A percentile compares a stretch with the other conserved stretches of the same genome.
Evolutionary conservation across 2,797 vertebrate genomes (phyloP).

Genomic region (Enteromius fasciolatus): DNA sequence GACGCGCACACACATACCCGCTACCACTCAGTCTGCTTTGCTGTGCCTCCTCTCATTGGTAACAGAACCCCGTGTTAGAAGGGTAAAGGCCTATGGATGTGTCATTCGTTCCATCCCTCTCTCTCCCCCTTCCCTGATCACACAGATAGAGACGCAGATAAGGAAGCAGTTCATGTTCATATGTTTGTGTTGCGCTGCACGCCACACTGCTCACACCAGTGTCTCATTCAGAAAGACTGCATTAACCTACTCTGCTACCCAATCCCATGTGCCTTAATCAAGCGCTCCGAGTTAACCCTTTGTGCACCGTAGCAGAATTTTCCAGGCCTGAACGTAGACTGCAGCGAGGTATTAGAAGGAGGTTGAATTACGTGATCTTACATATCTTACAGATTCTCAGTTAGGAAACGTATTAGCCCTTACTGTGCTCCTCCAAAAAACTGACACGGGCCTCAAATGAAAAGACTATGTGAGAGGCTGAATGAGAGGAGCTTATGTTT

Average conservation of each 20-base stretch:
- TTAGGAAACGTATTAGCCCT: conserved; percentile 3
- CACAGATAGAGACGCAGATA: conserved; percentile 68
- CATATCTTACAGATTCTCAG: background rate
- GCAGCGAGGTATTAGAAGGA: background rate
- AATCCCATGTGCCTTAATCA: conserved; percentile 40
- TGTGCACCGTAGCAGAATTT: background rate
- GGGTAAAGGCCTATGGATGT: conserved; percentile 65
- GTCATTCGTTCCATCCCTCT: conserved; percentile 70
- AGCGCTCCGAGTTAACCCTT: conserved; percentile 29
- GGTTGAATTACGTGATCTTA: background rate
- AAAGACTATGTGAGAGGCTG: conserved; percentile 22
- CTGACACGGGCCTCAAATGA: conserved; percentile 27
- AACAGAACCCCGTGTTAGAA: conserved; percentile 66
- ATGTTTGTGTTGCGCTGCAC: conserved; percentile 50
- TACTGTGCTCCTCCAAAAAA: conserved; percentile 2
- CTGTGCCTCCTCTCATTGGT: conserved; percentile 65
- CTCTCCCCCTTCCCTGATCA: conserved; percentile 60
- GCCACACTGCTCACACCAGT: conserved; percentile 51
- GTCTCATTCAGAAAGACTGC: conserved; percentile 46
- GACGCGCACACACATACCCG: conserved; percentile 7
- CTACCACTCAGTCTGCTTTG: conserved; percentile 49
- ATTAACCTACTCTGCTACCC: conserved; percentile 44
- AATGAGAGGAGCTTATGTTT: conserved; percentile 42
- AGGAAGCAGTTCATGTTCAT: conserved; percentile 53
- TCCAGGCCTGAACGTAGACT: background rate